Percentiles rank a stretch among this genome's conserved stretches.
These are phyloP conservation scores for Pionites leucogaster DNA, from an alignment of 2,113 vertebrate species.

Conservation along the genomic window DNA sequence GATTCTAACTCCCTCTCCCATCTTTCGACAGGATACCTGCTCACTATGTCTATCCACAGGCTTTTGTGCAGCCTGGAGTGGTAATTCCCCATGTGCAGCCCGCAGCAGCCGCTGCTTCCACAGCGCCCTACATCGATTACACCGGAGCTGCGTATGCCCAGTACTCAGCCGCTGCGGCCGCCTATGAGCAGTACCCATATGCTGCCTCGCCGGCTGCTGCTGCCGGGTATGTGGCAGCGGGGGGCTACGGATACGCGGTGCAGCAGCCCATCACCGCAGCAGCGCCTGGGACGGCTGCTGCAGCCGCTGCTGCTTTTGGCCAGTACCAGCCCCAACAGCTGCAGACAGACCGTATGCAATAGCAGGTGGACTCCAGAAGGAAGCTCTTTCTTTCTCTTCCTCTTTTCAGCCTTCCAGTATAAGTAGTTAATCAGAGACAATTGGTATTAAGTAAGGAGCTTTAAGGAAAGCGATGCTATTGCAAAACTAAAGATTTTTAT, in stretches of 20 bases:
- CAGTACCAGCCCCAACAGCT: conserved; percentile 97
- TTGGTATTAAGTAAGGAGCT: conserved; percentile 68
- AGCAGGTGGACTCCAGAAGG: conserved; percentile 75
- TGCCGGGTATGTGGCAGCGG: conserved; percentile 86
- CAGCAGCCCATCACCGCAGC: conserved; percentile 90
- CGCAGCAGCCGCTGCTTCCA: conserved; percentile 81
- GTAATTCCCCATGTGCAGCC: conserved; percentile 95
- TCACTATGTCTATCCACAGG: conserved; percentile 98
- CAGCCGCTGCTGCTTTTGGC: conserved; percentile 87
- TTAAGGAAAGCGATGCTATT: conserved; percentile 69
- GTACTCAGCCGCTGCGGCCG: conserved; percentile 85
- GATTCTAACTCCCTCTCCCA: conserved; percentile 62
- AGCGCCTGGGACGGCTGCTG: conserved; percentile 86
- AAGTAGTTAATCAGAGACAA: conserved; percentile 67
- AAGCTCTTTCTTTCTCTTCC: conserved; percentile 52
- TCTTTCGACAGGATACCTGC: conserved; percentile 90
- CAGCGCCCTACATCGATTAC: conserved; percentile 96
- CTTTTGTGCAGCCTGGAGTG: conserved; percentile 95
- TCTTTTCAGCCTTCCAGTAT: conserved; percentile 68
- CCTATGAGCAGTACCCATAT: conserved; percentile 95
- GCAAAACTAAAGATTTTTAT: conserved; percentile 60
- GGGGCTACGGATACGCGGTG: conserved; percentile 91
- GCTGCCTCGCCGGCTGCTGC: conserved; percentile 89
- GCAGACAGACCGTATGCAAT: conserved; percentile 98
- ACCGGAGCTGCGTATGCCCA: conserved; percentile 94